A percentile compares a stretch with the other conserved stretches of the same genome.
Conservation (phyloP, 2,888 invertebrate species). For the Metacarcinus magister region DNA sequence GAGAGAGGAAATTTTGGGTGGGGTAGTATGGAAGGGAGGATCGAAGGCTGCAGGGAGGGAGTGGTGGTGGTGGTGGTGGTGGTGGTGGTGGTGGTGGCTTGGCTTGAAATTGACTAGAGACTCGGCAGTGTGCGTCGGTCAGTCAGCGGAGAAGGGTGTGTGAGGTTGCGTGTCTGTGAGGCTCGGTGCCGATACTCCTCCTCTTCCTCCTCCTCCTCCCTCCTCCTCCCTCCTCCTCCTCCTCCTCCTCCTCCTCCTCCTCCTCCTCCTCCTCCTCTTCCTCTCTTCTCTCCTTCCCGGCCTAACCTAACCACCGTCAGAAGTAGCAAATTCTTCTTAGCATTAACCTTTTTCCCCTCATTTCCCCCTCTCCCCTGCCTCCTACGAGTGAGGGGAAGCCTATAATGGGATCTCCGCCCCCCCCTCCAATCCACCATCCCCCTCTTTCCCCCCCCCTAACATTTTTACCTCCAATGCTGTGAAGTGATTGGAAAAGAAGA, state of each 20-base stretch:
- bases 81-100: constrained; percentile 15
- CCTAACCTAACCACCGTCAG: background rate
- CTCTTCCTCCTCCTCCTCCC: too few relatives aligned
- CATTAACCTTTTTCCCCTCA: too few relatives aligned
- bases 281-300: background rate
- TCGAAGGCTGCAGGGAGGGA: background rate
- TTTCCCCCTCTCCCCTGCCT: background rate
- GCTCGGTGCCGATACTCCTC: background rate
- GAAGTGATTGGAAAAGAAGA: too few relatives aligned
- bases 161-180: background rate
- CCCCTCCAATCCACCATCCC: too few relatives aligned
- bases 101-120: background rate
- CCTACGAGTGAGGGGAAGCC: too few relatives aligned
- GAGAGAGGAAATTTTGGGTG: constrained; percentile 12
- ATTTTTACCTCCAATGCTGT: too few relatives aligned
- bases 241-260: too few relatives aligned
- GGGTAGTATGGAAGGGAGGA: background rate
- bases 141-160: background rate
- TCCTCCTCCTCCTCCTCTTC: background rate
- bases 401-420: too few relatives aligned
- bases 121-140: background rate
- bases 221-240: background rate
- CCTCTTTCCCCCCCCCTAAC: too few relatives aligned
- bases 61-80: background rate
- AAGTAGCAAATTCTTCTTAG: too few relatives aligned